Base-by-base conservation (phyloP, 2,113 vertebrate genomes). In the Poecile atricapillus region DNA sequence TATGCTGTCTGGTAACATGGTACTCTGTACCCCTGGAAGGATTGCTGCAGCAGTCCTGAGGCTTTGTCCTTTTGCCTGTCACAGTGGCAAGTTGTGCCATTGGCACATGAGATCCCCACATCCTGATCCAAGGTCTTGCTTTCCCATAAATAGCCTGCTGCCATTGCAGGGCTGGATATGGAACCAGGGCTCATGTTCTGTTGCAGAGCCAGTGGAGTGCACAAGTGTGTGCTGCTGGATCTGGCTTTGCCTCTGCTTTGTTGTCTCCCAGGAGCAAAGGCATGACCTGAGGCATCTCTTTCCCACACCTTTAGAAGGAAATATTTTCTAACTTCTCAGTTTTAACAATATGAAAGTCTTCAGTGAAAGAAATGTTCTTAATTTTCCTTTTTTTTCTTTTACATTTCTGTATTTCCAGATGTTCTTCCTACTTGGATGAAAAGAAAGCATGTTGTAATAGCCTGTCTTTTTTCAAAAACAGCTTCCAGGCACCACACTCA, bases 11-110 rank as follows among this genome's bases (percentile, higher is more conserved):
- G 18, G 11, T 55, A 43, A 15, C 4, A 2, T 39, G 56, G 9
- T 46, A 23, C 55, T 77, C 2, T 1, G 8, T 62, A 33, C 13
- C 15, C 24, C 55, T 58, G 28, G 9, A 94, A 77, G 11, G 23
- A 18, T 52, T 94, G 64, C 63, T 80, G 59, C 80, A 30, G 39
- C 19, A 86, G 33, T 47, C 33, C 35, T 47, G 39, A 68, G 30
- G 15, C 13, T 62, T 69, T 60, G 47, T 41, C 33, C 5, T 5
- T 52, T 63, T 69, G 14, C 14, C 46, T 5, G 0, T 37, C 5
- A 2, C 1, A 15, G 41, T 35, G 3, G 60, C 52, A 39, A 30
- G 23, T 44, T 4, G n/a, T 11, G 5, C 18, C 13, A 5, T 1
- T 60, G 59, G 63, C 55, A 39, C n/a, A 49, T 53, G 62, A 82